Percentiles rank a stretch among this genome's conserved stretches.
phyloP scores from a whole-genome alignment of 2,888 invertebrate genomes.

The Beris chalybata region DNA sequence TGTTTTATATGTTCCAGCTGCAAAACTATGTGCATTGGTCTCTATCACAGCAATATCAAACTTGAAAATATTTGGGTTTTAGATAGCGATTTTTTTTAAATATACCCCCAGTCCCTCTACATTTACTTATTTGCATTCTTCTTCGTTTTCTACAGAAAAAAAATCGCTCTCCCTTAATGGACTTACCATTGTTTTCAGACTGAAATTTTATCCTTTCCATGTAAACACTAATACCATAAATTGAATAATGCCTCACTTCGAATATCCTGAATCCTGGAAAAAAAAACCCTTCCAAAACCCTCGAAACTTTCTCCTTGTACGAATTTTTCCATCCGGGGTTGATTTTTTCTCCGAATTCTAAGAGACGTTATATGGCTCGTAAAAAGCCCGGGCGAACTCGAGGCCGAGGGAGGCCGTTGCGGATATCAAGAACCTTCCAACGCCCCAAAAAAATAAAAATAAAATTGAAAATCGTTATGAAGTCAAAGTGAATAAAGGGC shows the following conservation, averaged over 20 bases:
- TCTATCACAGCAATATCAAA: too few relatives aligned
- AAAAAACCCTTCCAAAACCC: background rate
- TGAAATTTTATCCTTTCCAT: conserved; percentile 30
- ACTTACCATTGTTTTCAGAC: conserved; percentile 4
- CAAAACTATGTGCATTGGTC: too few relatives aligned
- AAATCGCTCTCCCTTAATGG: conserved; percentile 12
- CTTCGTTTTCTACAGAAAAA: too few relatives aligned
- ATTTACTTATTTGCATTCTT: too few relatives aligned
- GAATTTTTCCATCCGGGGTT: background rate
- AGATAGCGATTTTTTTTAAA: too few relatives aligned
- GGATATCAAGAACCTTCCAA: too few relatives aligned
- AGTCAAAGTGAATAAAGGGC: conserved; percentile 29
- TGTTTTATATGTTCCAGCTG: too few relatives aligned
- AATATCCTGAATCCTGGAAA: background rate
- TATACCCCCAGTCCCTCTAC: too few relatives aligned
- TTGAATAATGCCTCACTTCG: conserved; percentile 25
- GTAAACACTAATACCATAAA: conserved; percentile 28
- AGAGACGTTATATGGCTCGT: too few relatives aligned
- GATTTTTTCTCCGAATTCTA: background rate
- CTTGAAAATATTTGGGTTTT: too few relatives aligned
- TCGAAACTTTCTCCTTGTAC: background rate
- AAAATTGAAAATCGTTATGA: conserved; percentile 1
- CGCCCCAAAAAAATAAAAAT: background rate
- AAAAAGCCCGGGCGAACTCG: too few relatives aligned
- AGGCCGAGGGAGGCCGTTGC: too few relatives aligned